Evolutionary conservation across 1,140 invertebrate genomes (phyloP), one percentile per base, ranked within the genome.

Genomic region (Holotrichia oblita): DNA sequence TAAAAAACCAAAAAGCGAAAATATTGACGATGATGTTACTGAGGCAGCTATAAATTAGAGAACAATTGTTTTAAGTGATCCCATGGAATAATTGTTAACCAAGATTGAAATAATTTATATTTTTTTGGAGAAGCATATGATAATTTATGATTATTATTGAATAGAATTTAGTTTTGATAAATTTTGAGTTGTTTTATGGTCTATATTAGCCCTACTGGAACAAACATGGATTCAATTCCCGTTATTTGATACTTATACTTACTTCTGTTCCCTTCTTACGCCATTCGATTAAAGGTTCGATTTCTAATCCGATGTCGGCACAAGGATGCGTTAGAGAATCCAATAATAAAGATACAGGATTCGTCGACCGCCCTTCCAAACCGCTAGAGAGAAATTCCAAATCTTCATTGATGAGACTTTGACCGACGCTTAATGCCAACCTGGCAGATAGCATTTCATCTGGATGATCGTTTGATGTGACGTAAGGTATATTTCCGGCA

Each of bases 401-500:
- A 82, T 91, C 88, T 79, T 87, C 87, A 59, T 89, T 85, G 27
- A 90, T 84, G n/a, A 91, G 83, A 87, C 89, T 92, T 79, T 88
- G 84, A 42, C 87, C 87, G 3, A 83, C 77, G 0, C 87, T 73
- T 77, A 87, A 87, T 80, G 86, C 87, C 79, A 94, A 86, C 84
- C 94, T 90, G 22, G 92, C 91, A 76, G 92, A 91, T 3, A 97
- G 87, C 91, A 94, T 93, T 79, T 95, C 92, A 82, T 96, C 94
- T 0, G 94, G 93, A 86, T 94, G 91, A 41, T 89, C 81, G 24
- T 87, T 81, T 14, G 92, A 91, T 80, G 92, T 93, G 81, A 96
- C 93, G 84, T 95, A 94, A 2, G 96, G 96, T 87, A 93, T 91
- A 83, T 96, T 92, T 34, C 96, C 96, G 8, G 94, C 92, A 22